Conservation (phyloP, 2,888 invertebrate genomes). For the Drosophila vallismaia region DNA sequence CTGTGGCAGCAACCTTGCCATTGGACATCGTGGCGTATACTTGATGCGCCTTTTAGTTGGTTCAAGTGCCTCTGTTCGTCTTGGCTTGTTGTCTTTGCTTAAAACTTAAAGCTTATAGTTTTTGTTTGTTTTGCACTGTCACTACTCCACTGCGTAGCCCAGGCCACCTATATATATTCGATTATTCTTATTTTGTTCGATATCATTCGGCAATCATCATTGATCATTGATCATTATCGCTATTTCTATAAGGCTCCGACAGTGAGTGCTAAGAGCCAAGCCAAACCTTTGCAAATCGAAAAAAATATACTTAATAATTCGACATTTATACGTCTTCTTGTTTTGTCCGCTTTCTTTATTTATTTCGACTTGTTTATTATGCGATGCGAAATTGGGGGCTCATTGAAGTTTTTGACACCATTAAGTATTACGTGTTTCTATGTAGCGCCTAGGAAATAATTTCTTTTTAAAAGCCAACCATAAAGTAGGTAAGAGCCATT, state of each 20-base stretch:
- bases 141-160: neutral
- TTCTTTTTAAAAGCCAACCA: slow-evolving; percentile 12
- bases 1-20: slow-evolving; percentile 50
- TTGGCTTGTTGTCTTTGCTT: slow-evolving; percentile 11
- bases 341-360: slow-evolving; percentile 42
- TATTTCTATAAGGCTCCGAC: neutral
- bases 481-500: neutral
- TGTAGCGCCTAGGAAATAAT: slow-evolving; percentile 40
- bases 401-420: slow-evolving; percentile 46
- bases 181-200: slow-evolving; percentile 16
- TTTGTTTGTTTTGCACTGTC: slow-evolving; percentile 11
- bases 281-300: slow-evolving; percentile 39
- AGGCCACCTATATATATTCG: neutral
- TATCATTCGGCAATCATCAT: slow-evolving; percentile 31
- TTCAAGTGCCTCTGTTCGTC: slow-evolving; percentile 9
- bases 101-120: slow-evolving; percentile 2
- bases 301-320: slow-evolving; percentile 30
- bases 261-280: slow-evolving; percentile 30
- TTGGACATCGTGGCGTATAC: slow-evolving; percentile 59
- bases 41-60: slow-evolving; percentile 37
- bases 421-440: slow-evolving; percentile 57
- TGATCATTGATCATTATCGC: slow-evolving; percentile 10
- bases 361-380: slow-evolving; percentile 55
- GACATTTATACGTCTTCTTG: slow-evolving; percentile 35
- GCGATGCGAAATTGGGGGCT: slow-evolving; percentile 28